Conservation (phyloP, 2,113 vertebrate genomes). For the Amazona guildingii region DNA sequence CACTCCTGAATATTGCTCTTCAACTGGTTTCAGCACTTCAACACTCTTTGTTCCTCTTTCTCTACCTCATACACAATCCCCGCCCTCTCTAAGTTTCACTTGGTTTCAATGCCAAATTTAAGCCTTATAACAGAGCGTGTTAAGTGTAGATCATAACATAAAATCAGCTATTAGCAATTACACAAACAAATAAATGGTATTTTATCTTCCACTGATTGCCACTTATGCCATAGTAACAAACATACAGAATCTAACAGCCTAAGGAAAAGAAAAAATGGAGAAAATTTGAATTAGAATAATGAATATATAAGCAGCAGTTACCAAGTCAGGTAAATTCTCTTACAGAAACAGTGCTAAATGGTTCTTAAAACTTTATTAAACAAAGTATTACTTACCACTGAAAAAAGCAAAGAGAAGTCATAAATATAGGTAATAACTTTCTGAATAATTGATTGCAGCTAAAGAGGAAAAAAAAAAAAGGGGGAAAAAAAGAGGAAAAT, state of each 20-base stretch:
- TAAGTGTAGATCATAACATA: background rate
- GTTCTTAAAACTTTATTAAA: background rate
- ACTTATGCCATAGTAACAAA: background rate
- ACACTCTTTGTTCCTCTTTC: background rate
- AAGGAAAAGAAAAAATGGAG: background rate
- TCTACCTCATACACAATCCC: background rate
- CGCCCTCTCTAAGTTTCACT: background rate
- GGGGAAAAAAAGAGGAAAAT: background rate
- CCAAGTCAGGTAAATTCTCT: background rate
- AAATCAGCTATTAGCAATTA: background rate
- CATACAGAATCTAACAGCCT: background rate
- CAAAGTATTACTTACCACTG: conserved; percentile 83
- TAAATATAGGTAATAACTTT: conserved; percentile 91
- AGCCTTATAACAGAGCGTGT: background rate
- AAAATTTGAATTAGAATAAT: background rate
- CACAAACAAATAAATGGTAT: background rate
- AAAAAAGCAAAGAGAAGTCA: conserved; percentile 95
- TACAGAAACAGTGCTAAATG: background rate
- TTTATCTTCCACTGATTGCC: background rate
- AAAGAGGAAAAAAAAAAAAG: background rate
- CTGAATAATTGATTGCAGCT: conserved; percentile 94
- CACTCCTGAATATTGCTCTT: background rate
- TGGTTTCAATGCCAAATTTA: background rate
- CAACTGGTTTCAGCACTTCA: background rate
- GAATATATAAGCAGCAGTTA: background rate